These are phyloP conservation scores for Pelodiscus sinensis DNA, from an alignment of 2,113 vertebrate genomes.

Conservation along the genomic window DNA sequence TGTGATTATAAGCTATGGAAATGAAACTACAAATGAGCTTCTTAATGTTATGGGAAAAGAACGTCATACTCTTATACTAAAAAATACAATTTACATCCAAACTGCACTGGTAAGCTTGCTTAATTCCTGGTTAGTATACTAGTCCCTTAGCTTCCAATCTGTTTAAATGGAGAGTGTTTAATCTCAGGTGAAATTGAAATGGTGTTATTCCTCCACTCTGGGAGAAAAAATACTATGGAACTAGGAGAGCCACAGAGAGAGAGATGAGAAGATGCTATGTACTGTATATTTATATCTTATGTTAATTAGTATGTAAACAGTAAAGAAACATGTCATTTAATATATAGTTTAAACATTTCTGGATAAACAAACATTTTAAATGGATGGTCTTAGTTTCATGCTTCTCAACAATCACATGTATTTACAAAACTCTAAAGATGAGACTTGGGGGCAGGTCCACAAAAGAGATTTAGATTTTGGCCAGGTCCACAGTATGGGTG, in stretches of 20 bases:
- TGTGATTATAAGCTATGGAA: rapidly evolving
- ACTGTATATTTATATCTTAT: not conserved
- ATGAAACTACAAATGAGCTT: rapidly evolving
- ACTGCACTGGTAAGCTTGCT: slow-evolving; percentile 62
- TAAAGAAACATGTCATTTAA: not conserved
- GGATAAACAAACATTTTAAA: not conserved
- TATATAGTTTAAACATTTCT: not conserved
- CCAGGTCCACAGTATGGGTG: not conserved
- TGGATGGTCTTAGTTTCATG: not conserved
- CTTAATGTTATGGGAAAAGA: rapidly evolving
- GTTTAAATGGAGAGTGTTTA: not conserved
- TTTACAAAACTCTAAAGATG: not conserved
- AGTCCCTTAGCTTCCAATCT: not conserved
- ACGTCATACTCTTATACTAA: slow-evolving; percentile 80
- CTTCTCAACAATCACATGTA: not conserved
- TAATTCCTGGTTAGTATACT: not conserved
- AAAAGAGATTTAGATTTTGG: not conserved
- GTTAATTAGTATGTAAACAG: not conserved
- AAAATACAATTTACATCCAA: rapidly evolving
- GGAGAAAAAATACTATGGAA: not conserved
- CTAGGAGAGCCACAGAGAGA: not conserved
- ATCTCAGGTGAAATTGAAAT: not conserved
- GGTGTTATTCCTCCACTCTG: not conserved
- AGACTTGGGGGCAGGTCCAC: not conserved
- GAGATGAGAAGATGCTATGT: not conserved